Evolutionary conservation across 2,888 invertebrate genomes (phyloP).

Genomic region (Hydropsyche betteni): DNA sequence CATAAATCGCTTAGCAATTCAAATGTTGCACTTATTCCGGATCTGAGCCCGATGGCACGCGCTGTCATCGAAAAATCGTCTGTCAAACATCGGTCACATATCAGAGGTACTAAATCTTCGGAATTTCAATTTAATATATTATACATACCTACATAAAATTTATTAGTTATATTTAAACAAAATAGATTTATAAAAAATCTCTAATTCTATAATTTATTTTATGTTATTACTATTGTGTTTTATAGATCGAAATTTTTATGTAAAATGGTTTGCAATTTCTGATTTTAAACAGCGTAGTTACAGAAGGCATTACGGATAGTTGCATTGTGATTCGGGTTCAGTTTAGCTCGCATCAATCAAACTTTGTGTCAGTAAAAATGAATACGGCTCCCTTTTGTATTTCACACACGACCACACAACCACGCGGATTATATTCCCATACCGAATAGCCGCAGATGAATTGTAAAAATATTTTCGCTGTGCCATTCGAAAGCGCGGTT

Average conservation of each 20-base stretch:
- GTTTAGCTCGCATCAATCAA: constrained; percentile 50
- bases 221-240: background rate
- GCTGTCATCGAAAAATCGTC: constrained; percentile 44
- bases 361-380: constrained; percentile 49
- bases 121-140: too few relatives aligned
- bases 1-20: constrained; percentile 21
- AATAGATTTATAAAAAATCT: background rate
- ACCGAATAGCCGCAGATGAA: background rate
- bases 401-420: constrained; percentile 21
- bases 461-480: constrained; percentile 14
- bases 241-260: background rate
- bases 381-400: constrained; percentile 43
- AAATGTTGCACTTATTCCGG: constrained; percentile 42
- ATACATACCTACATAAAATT: too few relatives aligned
- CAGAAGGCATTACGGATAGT: constrained; percentile 36
- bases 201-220: background rate
- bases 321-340: constrained; percentile 36
- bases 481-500: background rate
- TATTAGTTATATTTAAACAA: too few relatives aligned
- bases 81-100: constrained; percentile 16
- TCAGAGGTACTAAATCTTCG: background rate
- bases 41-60: constrained; percentile 48
- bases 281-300: constrained; percentile 24
- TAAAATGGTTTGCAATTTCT: background rate
- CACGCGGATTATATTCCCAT: constrained; percentile 19